Evolutionary conservation across 2,888 invertebrate genomes (phyloP).

Genomic region (Campaea margaritaria): DNA sequence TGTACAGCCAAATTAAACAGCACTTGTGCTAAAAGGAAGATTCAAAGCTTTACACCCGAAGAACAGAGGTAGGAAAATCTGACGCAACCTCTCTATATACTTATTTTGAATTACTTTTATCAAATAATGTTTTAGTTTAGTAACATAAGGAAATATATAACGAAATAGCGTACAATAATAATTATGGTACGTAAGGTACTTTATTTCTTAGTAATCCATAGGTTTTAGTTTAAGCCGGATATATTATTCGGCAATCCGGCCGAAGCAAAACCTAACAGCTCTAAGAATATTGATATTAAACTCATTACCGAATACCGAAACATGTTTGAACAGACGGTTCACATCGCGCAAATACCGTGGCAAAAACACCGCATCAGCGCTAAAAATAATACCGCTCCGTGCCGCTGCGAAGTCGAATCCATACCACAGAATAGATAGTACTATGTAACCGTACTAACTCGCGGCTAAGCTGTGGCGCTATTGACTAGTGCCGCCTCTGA

Average conservation of each 20-base stretch:
- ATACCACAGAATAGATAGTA: no score
- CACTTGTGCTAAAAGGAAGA: no score
- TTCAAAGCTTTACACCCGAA: no score
- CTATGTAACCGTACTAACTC: slow-evolving; percentile 22
- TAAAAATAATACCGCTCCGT: slow-evolving; percentile 67
- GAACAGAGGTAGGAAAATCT: no score
- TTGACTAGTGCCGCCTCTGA: slow-evolving; percentile 69
- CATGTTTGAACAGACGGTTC: slow-evolving; percentile 38
- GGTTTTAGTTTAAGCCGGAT: slow-evolving; percentile 6
- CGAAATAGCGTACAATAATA: no score
- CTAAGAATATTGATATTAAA: slow-evolving; percentile 32
- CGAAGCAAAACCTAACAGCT: slow-evolving; percentile 1
- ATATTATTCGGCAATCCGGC: slow-evolving; percentile 6
- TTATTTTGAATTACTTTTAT: no score
- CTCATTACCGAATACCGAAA: slow-evolving; percentile 40
- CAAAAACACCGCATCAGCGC: slow-evolving; percentile 80
- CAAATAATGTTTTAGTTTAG: no score
- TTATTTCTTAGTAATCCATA: not conserved
- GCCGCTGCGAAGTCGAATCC: slow-evolving; percentile 42
- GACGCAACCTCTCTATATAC: no score
- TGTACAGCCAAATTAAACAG: no score
- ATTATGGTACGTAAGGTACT: not conserved
- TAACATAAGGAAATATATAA: no score
- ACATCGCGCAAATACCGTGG: slow-evolving; percentile 51
- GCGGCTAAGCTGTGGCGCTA: slow-evolving; percentile 36